These are phyloP conservation scores for Drosophila paranaensis DNA, from an alignment of 2,888 invertebrate genomes.

Conservation along the genomic window DNA sequence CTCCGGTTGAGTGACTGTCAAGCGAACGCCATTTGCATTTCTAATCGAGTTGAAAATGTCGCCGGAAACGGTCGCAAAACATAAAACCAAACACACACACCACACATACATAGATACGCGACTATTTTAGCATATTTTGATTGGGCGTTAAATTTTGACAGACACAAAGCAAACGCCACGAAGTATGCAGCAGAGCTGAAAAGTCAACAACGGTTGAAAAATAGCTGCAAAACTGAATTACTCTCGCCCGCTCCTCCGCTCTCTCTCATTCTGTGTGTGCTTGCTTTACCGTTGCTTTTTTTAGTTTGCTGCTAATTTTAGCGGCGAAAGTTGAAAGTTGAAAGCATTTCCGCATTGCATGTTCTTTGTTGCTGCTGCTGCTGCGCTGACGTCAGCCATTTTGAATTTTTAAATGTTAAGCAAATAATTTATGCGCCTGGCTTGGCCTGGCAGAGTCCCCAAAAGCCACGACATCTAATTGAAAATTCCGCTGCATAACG, in stretches of 20 bases:
- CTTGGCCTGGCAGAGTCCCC: constrained; percentile 18
- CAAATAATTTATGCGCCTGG: constrained; percentile 58
- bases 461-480: constrained; percentile 45
- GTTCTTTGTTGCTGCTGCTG: constrained; percentile 7
- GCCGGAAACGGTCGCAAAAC: constrained; percentile 61
- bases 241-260: neutral
- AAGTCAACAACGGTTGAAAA: constrained; percentile 30
- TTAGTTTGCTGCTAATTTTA: constrained; percentile 65
- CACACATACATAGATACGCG: constrained; percentile 9
- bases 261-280: constrained; percentile 1
- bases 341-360: constrained; percentile 50
- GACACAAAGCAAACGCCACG: constrained; percentile 37
- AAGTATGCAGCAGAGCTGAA: constrained; percentile 63
- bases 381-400: constrained; percentile 58
- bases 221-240: constrained; percentile 16
- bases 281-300: constrained; percentile 32
- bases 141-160: constrained; percentile 50
- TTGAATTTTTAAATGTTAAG: constrained; percentile 60
- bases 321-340: constrained; percentile 64
- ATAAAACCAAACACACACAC: constrained; percentile 33
- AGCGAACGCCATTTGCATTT: constrained; percentile 71
- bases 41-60: constrained; percentile 63
- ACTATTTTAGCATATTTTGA: constrained; percentile 32
- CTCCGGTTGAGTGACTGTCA: constrained; percentile 26
- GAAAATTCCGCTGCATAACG: constrained; percentile 60